Evolutionary conservation across 2,797 vertebrate genomes (phyloP).

Genomic region (Scleropages formosus): DNA sequence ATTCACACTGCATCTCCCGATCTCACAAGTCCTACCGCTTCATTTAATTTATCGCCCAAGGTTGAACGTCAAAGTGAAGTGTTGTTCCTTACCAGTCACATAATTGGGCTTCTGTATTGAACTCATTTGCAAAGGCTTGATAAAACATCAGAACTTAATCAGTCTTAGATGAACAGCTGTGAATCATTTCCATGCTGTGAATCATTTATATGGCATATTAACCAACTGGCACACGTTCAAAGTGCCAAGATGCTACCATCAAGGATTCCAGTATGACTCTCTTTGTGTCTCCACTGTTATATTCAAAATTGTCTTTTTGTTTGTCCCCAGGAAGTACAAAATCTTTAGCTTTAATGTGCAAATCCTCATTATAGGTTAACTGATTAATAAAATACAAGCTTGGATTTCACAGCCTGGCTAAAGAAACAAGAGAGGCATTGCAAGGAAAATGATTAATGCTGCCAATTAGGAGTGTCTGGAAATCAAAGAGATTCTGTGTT

Average conservation of each 20-base stretch:
- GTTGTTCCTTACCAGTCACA: background rate
- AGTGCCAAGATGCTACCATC: background rate
- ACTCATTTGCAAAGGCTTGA: background rate
- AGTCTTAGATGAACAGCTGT: constrained; percentile 12
- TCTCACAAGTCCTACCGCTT: background rate
- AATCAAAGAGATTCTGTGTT: constrained; percentile 16
- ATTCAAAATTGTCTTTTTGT: constrained; percentile 19
- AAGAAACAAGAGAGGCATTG: constrained; percentile 19
- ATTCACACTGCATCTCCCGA: background rate
- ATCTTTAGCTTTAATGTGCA: constrained; percentile 20
- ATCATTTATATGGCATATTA: background rate
- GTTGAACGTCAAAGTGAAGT: background rate
- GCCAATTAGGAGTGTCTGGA: constrained; percentile 12
- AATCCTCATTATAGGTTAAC: constrained; percentile 35
- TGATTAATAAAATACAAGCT: constrained; percentile 29
- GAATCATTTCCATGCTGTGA: background rate
- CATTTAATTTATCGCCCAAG: constrained; percentile 3
- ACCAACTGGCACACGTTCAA: background rate
- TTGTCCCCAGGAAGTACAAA: constrained; percentile 14
- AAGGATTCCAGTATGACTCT: background rate
- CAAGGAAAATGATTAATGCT: constrained; percentile 33
- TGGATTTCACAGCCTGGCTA: constrained; percentile 22
- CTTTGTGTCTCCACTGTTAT: constrained; percentile 13
- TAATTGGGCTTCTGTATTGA: background rate
- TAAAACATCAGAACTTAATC: constrained; percentile 10